phyloP scores from a whole-genome alignment of 1,140 invertebrate genomes.

The Nephila pilipes region DNA sequence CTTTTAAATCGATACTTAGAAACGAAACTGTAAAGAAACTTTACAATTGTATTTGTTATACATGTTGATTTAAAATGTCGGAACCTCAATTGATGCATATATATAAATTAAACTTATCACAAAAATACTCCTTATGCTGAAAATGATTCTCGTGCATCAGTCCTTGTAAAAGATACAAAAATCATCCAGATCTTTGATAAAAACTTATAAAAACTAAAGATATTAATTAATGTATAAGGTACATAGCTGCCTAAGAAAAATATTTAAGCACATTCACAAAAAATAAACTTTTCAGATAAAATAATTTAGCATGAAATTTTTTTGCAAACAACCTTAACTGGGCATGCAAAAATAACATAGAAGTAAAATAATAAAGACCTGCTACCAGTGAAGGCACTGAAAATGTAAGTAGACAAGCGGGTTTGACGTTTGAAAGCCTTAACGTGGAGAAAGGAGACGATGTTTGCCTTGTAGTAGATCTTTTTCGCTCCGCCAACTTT shows the following conservation, averaged over 20 bases:
- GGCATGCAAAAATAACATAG: not conserved
- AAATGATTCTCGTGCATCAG: too few species aligned
- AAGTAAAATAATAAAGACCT: not conserved
- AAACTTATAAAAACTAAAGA: not conserved
- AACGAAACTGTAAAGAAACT: too few species aligned
- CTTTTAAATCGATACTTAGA: too few species aligned
- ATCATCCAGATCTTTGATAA: too few species aligned
- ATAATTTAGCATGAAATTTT: not conserved
- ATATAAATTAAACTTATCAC: too few species aligned
- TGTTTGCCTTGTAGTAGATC: slow-evolving; percentile 41
- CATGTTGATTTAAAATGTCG: too few species aligned
- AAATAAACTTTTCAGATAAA: not conserved
- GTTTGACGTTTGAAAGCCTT: slow-evolving; percentile 54
- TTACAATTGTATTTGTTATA: too few species aligned
- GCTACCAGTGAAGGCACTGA: not conserved
- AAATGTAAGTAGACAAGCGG: slow-evolving; percentile 13
- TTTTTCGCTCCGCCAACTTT: slow-evolving; percentile 47
- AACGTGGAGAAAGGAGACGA: not conserved
- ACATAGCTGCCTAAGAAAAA: not conserved
- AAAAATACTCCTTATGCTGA: too few species aligned
- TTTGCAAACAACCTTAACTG: not conserved
- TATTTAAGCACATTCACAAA: not conserved
- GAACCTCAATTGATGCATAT: too few species aligned
- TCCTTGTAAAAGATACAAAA: too few species aligned
- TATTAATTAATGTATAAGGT: not conserved